Evolutionary conservation across 1,140 invertebrate genomes (phyloP), one percentile per base, ranked within the genome.

Genomic region (Drosophila athabasca): DNA sequence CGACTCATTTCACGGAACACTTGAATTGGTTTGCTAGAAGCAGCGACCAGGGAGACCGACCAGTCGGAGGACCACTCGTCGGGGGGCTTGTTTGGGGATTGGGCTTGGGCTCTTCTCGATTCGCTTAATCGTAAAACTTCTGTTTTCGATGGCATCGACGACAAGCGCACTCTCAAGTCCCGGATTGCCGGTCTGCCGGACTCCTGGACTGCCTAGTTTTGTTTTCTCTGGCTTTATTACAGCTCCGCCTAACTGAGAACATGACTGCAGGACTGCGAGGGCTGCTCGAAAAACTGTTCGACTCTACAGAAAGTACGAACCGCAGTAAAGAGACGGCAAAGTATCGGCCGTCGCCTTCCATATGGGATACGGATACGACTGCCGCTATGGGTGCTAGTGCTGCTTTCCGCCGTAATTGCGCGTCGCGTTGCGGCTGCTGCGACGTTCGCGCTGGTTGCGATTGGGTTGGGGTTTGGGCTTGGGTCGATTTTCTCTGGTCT

Each of bases 1-100:
- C 80, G 80, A 90, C 74, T 90, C 83, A 90, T 90, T 90, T 90
- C 89, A 90, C 88, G 88, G 82, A 90, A 90, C 88, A 90, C 82
- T 90, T 89, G 80, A 85, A 89, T 71, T 89, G 69, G 69, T 75
- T 80, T 83, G 71, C 71, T 59, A 67, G 15, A 82, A 76, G 43
- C 46, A 43, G 35, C 17, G 31, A 58, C 15, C 46, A 31, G 70
- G 31, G 8, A 9, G 31, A 31, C 53, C 60, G 53, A 22, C 13
- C 35, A 39, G 52, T 43, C 24, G 31, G 41, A 46, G 43, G 19
- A 57, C 53, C 8, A 46, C 31, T 31, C 31, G 51, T 15, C 35
- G 17, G 31, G 3, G 31, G 8, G 31, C 29, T 31, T 7, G 7
- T 31, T 31, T 31, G 29, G 7, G 29, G 29, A 7, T 8, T 31